Percentiles rank a stretch among this genome's conserved stretches.
These are phyloP conservation scores for Phytoseiulus persimilis DNA, from an alignment of 2,888 invertebrate species.

Conservation along the genomic window DNA sequence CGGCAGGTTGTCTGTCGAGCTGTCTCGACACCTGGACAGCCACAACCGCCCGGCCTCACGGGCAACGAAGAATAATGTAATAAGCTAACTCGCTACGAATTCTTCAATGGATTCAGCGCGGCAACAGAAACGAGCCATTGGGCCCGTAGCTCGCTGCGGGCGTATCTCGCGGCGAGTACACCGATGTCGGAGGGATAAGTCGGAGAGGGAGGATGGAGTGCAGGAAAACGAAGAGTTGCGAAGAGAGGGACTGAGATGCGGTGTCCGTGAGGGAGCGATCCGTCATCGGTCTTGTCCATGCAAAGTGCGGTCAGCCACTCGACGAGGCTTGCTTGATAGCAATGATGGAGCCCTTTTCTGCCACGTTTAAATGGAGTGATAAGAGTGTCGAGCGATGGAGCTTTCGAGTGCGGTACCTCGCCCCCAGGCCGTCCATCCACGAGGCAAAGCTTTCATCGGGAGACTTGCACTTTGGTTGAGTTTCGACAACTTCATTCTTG, in stretches of 20 bases:
- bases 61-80: neutral
- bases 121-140: neutral
- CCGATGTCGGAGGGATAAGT: neutral
- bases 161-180: neutral
- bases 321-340: neutral
- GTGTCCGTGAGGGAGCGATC: neutral
- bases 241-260: neutral
- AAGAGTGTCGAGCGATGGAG: neutral
- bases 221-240: neutral
- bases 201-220: neutral
- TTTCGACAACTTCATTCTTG: neutral
- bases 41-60: neutral
- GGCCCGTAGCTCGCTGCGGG: neutral
- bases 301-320: neutral
- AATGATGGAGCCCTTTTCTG: neutral
- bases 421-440: neutral
- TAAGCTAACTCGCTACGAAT: neutral
- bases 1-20: neutral
- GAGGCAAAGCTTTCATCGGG: neutral
- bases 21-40: neutral
- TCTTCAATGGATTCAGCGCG: neutral
- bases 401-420: neutral
- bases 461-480: neutral
- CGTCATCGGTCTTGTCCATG: slow-evolving; percentile 5
- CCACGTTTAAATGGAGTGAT: neutral